Evolutionary conservation across 1,140 invertebrate genomes (phyloP), one percentile per base, ranked within the genome.

Genomic region (Drosophila insularis): DNA sequence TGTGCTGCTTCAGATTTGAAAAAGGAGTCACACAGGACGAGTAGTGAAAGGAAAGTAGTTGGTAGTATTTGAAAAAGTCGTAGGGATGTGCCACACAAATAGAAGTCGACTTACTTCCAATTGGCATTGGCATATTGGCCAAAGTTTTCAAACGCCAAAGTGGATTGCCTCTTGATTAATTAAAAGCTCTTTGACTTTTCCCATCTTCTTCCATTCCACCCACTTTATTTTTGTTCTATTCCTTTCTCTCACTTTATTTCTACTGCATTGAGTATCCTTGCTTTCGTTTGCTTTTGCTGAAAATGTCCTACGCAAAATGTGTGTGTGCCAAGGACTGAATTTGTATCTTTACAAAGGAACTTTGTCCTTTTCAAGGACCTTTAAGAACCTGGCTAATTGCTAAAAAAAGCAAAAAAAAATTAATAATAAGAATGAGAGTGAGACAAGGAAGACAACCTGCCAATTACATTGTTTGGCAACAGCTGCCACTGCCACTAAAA

Each of bases 141-240:
- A 50, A 54, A 75, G 74, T 81, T 81, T 78, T 78, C 74, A 50
- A 81, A 72, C 64, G 77, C 54, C 74, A 81, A 87, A 87, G 68
- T 76, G 79, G 79, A 87, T 87, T 76, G 84, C 79, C 63, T 61
- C 69, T 81, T 87, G 82, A 87, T 87, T 87, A 87, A 87, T 87
- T 87, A 87, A 89, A 89, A 87, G 79, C 80, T 63, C 63, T 77
- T 68, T 66, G 67, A 69, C 43, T 55, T 27, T 35, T 27, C 27
- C 27, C 8, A 6, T 43, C 8, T 40, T 19, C 2, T 11, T 13
- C 39, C 39, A 5, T 13, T 14, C 19, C 43, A 21, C 43, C 19
- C 43, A 21, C 17, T 21, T 8, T 19, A 2, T 46, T 17, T 17
- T 8, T 46, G 14, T 46, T 7, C 5, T 7, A 46, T 46, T 17